These are phyloP conservation scores for Drosophila equinoxialis DNA, from an alignment of 1,140 invertebrate genomes.

Conservation along the genomic window DNA sequence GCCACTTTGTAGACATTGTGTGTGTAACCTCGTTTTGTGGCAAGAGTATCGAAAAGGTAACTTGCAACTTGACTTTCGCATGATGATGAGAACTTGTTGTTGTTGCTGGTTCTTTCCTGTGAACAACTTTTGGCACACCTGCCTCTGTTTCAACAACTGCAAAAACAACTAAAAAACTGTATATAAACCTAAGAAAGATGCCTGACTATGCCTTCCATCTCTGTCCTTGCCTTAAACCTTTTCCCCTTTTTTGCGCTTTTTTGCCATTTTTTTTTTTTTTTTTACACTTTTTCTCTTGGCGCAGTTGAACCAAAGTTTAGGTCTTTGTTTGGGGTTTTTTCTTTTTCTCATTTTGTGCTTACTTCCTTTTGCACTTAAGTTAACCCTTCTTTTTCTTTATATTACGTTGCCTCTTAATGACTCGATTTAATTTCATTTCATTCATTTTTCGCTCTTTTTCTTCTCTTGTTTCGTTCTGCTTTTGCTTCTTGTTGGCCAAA, in stretches of 20 bases:
- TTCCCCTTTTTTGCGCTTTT: background rate
- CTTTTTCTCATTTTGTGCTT: background rate
- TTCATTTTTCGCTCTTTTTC: conserved; percentile 13
- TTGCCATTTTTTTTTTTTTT: no score
- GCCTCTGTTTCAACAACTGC: conserved; percentile 30
- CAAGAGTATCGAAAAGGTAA: background rate
- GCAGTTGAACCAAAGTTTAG: conserved; percentile 41
- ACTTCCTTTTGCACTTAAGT: conserved; percentile 37
- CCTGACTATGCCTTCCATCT: conserved; percentile 45
- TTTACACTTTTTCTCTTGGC: conserved; percentile 27
- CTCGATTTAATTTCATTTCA: conserved; percentile 53
- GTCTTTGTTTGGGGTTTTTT: conserved; percentile 38
- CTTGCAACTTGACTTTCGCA: conserved; percentile 40
- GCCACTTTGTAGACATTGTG: background rate
- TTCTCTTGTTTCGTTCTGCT: background rate
- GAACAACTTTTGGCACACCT: conserved; percentile 67
- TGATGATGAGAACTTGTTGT: conserved; percentile 48
- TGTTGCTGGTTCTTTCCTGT: conserved; percentile 47
- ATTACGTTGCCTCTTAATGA: conserved; percentile 40
- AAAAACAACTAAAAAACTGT: background rate
- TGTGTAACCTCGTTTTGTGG: background rate
- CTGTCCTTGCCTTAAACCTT: conserved; percentile 5
- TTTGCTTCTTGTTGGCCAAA: conserved; percentile 20
- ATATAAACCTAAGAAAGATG: conserved; percentile 26
- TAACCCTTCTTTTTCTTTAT: background rate